Conservation (phyloP, 2,888 invertebrate species). For the Chymomyza fuscimana region DNA sequence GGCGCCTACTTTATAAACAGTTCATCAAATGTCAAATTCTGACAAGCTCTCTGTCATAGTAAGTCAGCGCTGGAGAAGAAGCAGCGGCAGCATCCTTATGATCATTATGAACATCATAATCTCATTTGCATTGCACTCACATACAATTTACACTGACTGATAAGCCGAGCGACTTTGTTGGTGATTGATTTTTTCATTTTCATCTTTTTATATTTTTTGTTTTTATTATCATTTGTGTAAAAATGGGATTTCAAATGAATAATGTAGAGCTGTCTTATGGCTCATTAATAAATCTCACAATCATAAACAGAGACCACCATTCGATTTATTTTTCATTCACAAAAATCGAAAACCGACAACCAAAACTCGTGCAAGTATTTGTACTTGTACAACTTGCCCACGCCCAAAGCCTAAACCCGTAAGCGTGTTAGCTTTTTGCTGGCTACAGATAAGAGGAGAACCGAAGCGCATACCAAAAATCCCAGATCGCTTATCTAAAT, state of each 20-base stretch:
- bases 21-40: slow-evolving; percentile 71
- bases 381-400: slow-evolving; percentile 8
- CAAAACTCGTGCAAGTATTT: slow-evolving; percentile 22
- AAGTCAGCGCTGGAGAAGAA: slow-evolving; percentile 7
- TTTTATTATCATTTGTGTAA: not conserved
- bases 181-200: not conserved
- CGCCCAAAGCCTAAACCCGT: slow-evolving; percentile 22
- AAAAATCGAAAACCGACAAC: slow-evolving; percentile 19
- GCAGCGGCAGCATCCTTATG: not conserved
- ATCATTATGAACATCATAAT: not conserved
- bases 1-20: slow-evolving; percentile 69
- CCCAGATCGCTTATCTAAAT: slow-evolving; percentile 37
- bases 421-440: slow-evolving; percentile 27
- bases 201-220: not conserved
- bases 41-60: slow-evolving; percentile 42
- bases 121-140: not conserved
- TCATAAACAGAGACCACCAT: slow-evolving; percentile 30
- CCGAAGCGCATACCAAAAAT: not conserved
- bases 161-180: not conserved
- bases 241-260: not conserved
- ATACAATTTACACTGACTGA: not conserved
- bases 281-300: slow-evolving; percentile 9
- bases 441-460: not conserved
- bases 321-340: slow-evolving; percentile 44
- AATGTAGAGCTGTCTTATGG: slow-evolving; percentile 1